Evolutionary conservation across 2,888 invertebrate species (phyloP).

Genomic region (Megamerina dolium): DNA sequence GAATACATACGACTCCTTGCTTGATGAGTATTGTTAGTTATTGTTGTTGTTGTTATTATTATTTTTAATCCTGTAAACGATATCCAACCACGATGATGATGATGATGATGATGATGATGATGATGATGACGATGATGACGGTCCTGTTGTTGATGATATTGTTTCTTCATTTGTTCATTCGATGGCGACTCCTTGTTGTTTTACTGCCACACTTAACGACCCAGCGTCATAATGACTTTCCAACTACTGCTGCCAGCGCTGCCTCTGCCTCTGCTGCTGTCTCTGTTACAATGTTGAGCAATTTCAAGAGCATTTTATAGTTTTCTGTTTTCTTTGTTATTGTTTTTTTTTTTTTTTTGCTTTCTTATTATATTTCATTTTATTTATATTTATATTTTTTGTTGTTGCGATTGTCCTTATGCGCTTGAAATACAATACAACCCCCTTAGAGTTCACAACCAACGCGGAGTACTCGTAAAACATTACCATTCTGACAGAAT

Average conservation of each 20-base stretch:
- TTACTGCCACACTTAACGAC: constrained; percentile 22
- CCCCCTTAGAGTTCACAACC: no score
- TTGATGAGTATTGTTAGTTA: not conserved
- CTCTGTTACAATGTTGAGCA: no score
- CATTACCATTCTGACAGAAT: no score
- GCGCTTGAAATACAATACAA: no score
- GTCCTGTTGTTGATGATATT: not conserved
- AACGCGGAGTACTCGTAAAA: no score
- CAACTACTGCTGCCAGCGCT: not conserved
- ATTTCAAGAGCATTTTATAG: no score
- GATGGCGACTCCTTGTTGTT: constrained; percentile 21
- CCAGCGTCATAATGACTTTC: not conserved
- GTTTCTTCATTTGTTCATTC: constrained; percentile 6
- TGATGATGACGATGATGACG: not conserved
- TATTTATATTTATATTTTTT: no score
- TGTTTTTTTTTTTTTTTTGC: no score
- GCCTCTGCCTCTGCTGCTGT: not conserved
- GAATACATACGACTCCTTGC: no score
- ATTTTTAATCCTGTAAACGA: not conserved
- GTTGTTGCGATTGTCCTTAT: no score
- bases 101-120: constrained; percentile 1
- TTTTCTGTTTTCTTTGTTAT: no score
- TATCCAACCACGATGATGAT: constrained; percentile 5
- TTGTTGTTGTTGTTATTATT: not conserved
- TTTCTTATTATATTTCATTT: no score